Conservation (phyloP, 92 coral and sea anemone species). For the Palythoa heliodiscus region DNA sequence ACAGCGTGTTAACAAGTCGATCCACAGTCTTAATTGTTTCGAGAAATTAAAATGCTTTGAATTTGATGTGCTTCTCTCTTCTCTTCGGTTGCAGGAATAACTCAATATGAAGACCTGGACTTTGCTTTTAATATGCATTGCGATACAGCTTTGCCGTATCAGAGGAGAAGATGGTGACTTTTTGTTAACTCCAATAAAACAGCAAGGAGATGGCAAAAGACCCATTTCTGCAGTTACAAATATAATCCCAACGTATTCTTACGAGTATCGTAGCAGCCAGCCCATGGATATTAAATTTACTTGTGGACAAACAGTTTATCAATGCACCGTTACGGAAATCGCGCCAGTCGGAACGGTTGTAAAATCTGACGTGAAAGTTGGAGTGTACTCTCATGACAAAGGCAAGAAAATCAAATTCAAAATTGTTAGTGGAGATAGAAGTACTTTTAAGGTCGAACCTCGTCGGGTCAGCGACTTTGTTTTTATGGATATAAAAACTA, state of each 20-base stretch:
- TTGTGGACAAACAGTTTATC: constrained; percentile 84
- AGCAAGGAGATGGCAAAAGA: constrained; percentile 45
- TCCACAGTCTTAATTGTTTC: constrained; percentile 67
- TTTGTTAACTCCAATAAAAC: constrained; percentile 19
- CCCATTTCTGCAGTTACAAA: constrained; percentile 69
- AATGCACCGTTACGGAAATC: constrained; percentile 74
- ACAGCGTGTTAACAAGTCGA: constrained; percentile 64
- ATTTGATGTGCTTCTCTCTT: constrained; percentile 66
- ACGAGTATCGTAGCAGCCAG: constrained; percentile 79
- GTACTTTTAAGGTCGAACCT: constrained; percentile 63
- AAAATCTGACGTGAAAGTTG: constrained; percentile 92
- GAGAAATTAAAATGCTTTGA: constrained; percentile 68
- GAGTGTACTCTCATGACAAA: constrained; percentile 78
- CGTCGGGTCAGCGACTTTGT: constrained; percentile 78
- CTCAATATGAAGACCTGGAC: constrained; percentile 2
- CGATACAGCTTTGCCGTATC: background rate
- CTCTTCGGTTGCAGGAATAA: constrained; percentile 56
- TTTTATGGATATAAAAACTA: constrained; percentile 77
- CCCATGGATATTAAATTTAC: constrained; percentile 84
- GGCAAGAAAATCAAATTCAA: constrained; percentile 59
- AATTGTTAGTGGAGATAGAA: constrained; percentile 67
- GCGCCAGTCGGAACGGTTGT: constrained; percentile 64
- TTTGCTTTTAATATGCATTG: constrained; percentile 11
- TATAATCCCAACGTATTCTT: constrained; percentile 73
- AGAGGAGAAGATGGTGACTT: background rate